A percentile compares a stretch with the other conserved stretches of the same genome.
These are phyloP conservation scores for Mythimna pallens DNA, from an alignment of 2,888 invertebrate genomes.

Conservation along the genomic window DNA sequence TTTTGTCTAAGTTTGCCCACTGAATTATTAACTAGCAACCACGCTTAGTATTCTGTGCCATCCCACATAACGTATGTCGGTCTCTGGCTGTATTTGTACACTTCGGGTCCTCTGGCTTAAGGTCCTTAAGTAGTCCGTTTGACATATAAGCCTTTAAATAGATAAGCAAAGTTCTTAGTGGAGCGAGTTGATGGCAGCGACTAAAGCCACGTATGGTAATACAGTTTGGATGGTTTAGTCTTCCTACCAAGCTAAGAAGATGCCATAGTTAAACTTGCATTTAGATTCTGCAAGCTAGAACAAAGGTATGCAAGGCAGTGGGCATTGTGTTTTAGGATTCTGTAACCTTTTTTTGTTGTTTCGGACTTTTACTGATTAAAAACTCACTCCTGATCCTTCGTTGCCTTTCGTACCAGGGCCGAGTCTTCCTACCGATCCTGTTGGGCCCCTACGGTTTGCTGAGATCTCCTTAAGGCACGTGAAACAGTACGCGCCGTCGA, in stretches of 20 bases:
- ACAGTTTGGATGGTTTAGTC: slow-evolving; percentile 16
- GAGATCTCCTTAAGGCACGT: too few relatives aligned
- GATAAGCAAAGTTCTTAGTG: slow-evolving; percentile 49
- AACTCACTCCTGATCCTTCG: too few relatives aligned
- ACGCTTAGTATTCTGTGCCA: slow-evolving; percentile 48
- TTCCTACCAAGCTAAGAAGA: slow-evolving; percentile 18
- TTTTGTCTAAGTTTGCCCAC: slow-evolving; percentile 49
- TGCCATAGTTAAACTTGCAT: slow-evolving; percentile 22
- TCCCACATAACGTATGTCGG: slow-evolving; percentile 52
- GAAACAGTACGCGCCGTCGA: too few relatives aligned
- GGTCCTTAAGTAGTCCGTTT: slow-evolving; percentile 55
- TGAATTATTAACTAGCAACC: slow-evolving; percentile 54
- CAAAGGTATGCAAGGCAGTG: background rate
- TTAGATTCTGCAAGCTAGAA: slow-evolving; percentile 5
- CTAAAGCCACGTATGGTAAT: slow-evolving; percentile 35
- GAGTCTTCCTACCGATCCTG: too few relatives aligned
- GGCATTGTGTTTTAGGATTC: background rate
- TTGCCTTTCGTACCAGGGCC: too few relatives aligned
- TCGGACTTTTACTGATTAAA: too few relatives aligned
- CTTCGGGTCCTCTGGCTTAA: slow-evolving; percentile 34
- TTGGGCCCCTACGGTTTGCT: too few relatives aligned
- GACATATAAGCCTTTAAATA: slow-evolving; percentile 54
- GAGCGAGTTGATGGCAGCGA: slow-evolving; percentile 15
- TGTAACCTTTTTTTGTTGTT: too few relatives aligned
- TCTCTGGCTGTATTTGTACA: slow-evolving; percentile 42